These are phyloP conservation scores for Mus spretus DNA, from an alignment of 2,797 vertebrate species.

Conservation along the genomic window DNA sequence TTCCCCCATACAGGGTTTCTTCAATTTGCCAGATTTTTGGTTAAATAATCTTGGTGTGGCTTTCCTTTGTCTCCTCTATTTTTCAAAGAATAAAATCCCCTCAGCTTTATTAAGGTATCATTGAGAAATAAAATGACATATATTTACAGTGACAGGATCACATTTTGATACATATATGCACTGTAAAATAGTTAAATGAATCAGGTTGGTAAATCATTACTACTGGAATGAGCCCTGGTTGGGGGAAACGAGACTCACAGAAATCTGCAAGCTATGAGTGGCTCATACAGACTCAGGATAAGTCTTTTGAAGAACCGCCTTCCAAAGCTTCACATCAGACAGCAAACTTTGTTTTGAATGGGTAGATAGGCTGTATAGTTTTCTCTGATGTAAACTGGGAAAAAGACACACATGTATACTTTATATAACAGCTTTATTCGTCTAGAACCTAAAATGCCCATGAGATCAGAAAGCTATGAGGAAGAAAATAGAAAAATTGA, in stretches of 20 bases:
- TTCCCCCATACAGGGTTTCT: not conserved
- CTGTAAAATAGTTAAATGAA: not conserved
- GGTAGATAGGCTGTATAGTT: not conserved
- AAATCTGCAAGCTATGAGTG: not conserved
- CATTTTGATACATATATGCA: not conserved
- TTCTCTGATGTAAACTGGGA: not conserved
- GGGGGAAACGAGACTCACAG: not conserved
- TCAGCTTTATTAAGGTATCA: not conserved
- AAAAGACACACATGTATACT: not conserved
- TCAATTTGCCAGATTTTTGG: not conserved
- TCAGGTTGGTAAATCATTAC: not conserved
- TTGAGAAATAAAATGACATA: not conserved
- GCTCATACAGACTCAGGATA: not conserved
- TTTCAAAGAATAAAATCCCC: not conserved
- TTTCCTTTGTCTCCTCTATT: not conserved
- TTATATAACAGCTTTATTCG: not conserved
- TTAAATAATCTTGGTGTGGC: not conserved
- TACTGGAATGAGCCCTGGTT: not conserved
- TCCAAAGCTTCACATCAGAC: not conserved
- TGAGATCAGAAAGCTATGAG: conserved; percentile 2
- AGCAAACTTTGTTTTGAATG: not conserved
- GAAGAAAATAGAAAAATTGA: not conserved
- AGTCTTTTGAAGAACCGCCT: not conserved
- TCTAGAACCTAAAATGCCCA: not conserved
- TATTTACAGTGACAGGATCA: not conserved